These are phyloP conservation scores for Labeo calbasu DNA, from an alignment of 2,797 vertebrate genomes.

Conservation along the genomic window DNA sequence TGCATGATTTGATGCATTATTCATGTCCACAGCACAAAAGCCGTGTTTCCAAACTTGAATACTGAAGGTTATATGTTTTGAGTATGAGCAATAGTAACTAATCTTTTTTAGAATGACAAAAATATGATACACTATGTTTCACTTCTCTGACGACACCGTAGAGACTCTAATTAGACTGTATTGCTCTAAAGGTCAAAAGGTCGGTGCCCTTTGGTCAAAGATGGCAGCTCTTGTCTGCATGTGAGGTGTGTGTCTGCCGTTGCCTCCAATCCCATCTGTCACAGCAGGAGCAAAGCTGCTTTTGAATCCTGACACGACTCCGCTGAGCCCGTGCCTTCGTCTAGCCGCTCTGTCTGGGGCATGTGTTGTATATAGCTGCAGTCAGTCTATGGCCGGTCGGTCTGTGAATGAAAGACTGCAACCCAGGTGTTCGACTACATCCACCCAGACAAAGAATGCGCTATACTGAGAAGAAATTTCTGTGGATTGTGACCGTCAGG, in stretches of 20 bases:
- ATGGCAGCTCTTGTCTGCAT: conserved; percentile 46
- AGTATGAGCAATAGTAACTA: neutral
- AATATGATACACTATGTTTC: neutral
- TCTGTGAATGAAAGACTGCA: conserved; percentile 36
- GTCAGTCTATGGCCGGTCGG: conserved; percentile 36
- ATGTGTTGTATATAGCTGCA: conserved; percentile 50
- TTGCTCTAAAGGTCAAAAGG: conserved; percentile 39
- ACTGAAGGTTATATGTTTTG: neutral
- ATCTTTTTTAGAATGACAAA: neutral
- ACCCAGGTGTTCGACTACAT: conserved; percentile 44
- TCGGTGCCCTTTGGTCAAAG: conserved; percentile 41
- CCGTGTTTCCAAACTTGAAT: neutral
- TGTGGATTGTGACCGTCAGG: conserved; percentile 10
- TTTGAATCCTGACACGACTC: conserved; percentile 31
- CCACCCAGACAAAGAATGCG: conserved; percentile 22
- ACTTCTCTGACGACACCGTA: neutral
- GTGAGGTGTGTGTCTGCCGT: conserved; percentile 52
- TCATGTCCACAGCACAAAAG: neutral
- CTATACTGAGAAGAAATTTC: conserved; percentile 42
- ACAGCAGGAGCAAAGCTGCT: conserved; percentile 25
- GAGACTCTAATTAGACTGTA: conserved; percentile 35
- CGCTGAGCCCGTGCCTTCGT: conserved; percentile 30
- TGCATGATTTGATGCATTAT: neutral
- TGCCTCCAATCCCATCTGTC: conserved; percentile 40
- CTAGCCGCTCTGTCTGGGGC: conserved; percentile 55